A percentile compares a stretch with the other conserved stretches of the same genome.
Conservation (phyloP, 2,113 vertebrate genomes). For the Apodemus speciosus region DNA sequence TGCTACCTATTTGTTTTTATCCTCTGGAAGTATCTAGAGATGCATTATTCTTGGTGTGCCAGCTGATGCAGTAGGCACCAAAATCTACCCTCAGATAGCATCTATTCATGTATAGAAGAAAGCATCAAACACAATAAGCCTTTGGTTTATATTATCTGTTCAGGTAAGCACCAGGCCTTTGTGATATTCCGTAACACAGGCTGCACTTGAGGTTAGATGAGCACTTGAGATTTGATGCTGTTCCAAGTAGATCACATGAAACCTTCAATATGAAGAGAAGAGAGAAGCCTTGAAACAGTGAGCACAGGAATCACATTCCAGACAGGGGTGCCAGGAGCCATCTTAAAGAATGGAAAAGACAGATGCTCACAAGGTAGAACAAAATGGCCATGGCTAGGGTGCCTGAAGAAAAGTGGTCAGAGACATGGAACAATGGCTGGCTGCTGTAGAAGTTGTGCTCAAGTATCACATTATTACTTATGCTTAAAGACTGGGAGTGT, state of each 20-base stretch:
- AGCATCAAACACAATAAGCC: not conserved
- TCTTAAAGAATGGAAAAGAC: not conserved
- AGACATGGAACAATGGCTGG: too few species aligned
- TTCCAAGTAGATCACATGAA: accelerated
- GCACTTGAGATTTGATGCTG: too few species aligned
- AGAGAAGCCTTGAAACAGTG: not conserved
- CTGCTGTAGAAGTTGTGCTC: not conserved
- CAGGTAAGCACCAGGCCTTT: accelerated
- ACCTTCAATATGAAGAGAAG: not conserved
- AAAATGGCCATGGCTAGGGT: not conserved
- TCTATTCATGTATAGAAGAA: too few species aligned
- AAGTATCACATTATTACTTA: too few species aligned
- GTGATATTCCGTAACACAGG: not conserved
- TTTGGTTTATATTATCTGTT: accelerated
- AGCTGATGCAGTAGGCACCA: not conserved
- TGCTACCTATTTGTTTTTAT: not conserved
- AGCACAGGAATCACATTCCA: not conserved
- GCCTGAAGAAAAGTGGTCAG: not conserved
- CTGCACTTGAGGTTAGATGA: accelerated
- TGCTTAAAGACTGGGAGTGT: not conserved
- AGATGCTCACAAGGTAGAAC: not conserved
- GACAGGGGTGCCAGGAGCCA: not conserved
- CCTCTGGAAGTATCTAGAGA: not conserved
- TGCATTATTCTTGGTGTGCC: not conserved
- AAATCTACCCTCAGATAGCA: too few species aligned